Evolutionary conservation across 2,113 vertebrate species (phyloP).

Genomic region (Perognathus longimembris): DNA sequence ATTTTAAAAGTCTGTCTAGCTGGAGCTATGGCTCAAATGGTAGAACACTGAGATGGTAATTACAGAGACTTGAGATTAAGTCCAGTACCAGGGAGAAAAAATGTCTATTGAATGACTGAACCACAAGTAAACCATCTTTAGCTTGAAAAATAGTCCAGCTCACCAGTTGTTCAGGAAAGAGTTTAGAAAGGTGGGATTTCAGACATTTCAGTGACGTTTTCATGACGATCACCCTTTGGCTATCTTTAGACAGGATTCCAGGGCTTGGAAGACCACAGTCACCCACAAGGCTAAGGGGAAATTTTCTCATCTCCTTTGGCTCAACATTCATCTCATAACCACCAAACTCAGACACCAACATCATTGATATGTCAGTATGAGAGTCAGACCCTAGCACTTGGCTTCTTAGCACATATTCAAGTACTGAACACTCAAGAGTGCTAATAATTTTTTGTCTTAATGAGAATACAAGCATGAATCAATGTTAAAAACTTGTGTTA

Average conservation of each 20-base stretch:
- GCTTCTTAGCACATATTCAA: background rate
- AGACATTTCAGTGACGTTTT: background rate
- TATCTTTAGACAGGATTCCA: too few species aligned
- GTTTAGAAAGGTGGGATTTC: background rate
- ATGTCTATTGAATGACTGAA: background rate
- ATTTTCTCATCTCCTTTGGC: background rate
- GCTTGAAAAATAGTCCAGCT: background rate
- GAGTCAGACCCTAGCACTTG: background rate
- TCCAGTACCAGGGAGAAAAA: background rate
- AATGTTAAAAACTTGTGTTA: background rate
- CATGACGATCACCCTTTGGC: background rate
- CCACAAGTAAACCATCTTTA: background rate
- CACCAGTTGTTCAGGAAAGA: background rate
- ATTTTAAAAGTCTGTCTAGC: background rate
- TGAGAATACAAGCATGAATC: background rate
- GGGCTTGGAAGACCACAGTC: background rate
- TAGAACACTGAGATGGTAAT: too few species aligned
- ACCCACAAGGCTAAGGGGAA: background rate
- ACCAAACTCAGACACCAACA: background rate
- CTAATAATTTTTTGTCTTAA: slow-evolving; percentile 2
- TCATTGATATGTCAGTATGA: background rate
- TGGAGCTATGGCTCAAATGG: too few species aligned
- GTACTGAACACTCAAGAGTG: background rate
- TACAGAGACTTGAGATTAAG: too few species aligned
- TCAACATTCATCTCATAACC: background rate